Evolutionary conservation across 53 echinoderm and acorn worm species (phyloP).

Genomic region (Echinarachnius parma): DNA sequence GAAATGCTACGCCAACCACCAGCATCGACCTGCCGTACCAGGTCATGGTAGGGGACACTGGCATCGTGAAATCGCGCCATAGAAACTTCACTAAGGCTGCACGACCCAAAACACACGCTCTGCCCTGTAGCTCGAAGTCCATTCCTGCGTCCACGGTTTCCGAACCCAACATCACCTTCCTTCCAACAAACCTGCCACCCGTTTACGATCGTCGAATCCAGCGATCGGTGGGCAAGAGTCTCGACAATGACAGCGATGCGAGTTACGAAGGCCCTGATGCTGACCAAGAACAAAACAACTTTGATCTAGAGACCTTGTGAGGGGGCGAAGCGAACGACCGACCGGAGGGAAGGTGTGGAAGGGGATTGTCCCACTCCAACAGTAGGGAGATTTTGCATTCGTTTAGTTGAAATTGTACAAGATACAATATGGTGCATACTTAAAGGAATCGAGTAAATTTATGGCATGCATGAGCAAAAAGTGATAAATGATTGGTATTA

Average conservation of each 20-base stretch:
- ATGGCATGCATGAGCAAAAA: too few species aligned
- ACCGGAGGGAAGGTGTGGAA: too few species aligned
- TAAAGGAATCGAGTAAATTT: too few species aligned
- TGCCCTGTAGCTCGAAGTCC: constrained; percentile 6
- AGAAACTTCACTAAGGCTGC: constrained; percentile 16
- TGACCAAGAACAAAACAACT: constrained; percentile 24
- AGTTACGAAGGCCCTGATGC: constrained; percentile 31
- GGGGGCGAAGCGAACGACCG: too few species aligned
- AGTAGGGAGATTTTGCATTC: too few species aligned
- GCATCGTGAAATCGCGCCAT: constrained; percentile 10
- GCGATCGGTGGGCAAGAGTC: constrained; percentile 1
- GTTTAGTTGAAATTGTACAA: too few species aligned
- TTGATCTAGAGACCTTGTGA: too few species aligned
- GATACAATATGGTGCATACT: too few species aligned
- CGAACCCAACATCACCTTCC: constrained; percentile 8
- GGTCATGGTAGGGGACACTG: constrained; percentile 32
- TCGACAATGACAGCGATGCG: not conserved
- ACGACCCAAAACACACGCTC: not conserved
- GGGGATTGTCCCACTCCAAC: too few species aligned
- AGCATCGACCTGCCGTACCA: constrained; percentile 17
- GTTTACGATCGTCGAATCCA: not conserved
- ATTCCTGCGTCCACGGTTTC: constrained; percentile 25
- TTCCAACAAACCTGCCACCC: not conserved
- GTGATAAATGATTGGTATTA: too few species aligned
- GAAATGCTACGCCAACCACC: not conserved